These are phyloP conservation scores for Serilophus lunatus DNA, from an alignment of 2,113 vertebrate genomes.

Conservation along the genomic window DNA sequence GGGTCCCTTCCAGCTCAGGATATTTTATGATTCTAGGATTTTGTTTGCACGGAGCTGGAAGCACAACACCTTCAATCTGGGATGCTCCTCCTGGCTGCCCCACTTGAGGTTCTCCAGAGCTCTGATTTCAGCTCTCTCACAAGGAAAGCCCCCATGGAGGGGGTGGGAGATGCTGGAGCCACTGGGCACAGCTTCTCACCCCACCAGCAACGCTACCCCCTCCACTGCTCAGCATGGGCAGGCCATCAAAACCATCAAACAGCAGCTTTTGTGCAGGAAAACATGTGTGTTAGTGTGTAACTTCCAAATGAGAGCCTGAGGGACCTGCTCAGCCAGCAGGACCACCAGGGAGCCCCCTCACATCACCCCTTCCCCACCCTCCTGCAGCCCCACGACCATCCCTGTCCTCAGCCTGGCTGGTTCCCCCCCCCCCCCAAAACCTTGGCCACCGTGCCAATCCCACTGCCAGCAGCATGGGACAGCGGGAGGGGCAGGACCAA, in stretches of 20 bases:
- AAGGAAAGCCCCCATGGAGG: accelerated
- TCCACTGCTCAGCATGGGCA: not conserved
- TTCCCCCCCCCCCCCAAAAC: not conserved
- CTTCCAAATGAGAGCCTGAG: accelerated
- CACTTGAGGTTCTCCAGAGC: not conserved
- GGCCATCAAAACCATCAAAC: not conserved
- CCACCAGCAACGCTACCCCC: accelerated
- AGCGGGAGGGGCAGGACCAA: not conserved
- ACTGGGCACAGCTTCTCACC: not conserved
- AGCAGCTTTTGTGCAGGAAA: not conserved
- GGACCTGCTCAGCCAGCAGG: not conserved
- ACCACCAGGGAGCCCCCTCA: not conserved
- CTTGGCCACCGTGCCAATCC: not conserved
- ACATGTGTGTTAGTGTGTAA: accelerated
- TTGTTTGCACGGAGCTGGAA: not conserved
- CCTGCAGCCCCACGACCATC: accelerated
- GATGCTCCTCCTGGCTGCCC: not conserved
- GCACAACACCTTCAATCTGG: not conserved
- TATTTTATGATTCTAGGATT: not conserved
- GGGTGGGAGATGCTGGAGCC: not conserved
- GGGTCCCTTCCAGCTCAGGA: not conserved
- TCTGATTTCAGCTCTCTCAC: accelerated
- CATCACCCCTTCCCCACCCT: accelerated
- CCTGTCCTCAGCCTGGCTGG: not conserved
- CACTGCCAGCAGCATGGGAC: not conserved